Base-by-base conservation (phyloP, 1,140 invertebrate genomes). In the Vanessa tameamea region DNA sequence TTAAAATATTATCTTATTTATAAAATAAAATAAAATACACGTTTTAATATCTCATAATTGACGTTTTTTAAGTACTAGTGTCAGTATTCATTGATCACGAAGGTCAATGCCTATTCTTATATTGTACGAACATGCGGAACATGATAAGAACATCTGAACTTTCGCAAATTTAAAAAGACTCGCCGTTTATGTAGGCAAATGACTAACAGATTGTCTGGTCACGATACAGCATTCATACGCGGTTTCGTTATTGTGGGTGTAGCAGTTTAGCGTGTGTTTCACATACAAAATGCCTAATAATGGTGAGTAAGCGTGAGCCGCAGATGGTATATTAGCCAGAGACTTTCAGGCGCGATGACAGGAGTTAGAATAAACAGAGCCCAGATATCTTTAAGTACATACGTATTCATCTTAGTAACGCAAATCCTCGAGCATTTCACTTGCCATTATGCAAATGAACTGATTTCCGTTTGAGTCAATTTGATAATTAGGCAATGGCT, bases 261-360 rank as follows among this genome's bases (percentile, higher is more conserved):
- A 82, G 71, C 79, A 81, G 79, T 83, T 82, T 77, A 81, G 80
- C 69, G 75, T 82, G 76, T 82, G 86, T 77, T 79, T 81, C 75
- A 86, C 87, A 88, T 90, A 87, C 83, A 78, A 84, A 89, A 83
- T 82, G 77, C 78, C 81, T 88, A 81, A 86, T 89, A 85, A 79
- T 76, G 71, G 76, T 78, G 77, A 73, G 69, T 78, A 81, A 76
- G 59, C 64, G 69, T 64, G 50, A 75, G 69, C 73, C 64, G 72
- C 78, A 65, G 65, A 61, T 73, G 77, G 81, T 83, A 85, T 82
- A 80, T 83, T 82, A 79, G 75, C 80, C 80, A 79, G 80, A 84
- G 75, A 84, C 79, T 67, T 72, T 69, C 72, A 83, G 80, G 78
- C 77, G 69, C 80, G 77, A 79, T 73, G 77, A 79, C 78, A 76